phyloP scores from a whole-genome alignment of 2,797 vertebrate genomes.

The Phataginus tetradactyla region DNA sequence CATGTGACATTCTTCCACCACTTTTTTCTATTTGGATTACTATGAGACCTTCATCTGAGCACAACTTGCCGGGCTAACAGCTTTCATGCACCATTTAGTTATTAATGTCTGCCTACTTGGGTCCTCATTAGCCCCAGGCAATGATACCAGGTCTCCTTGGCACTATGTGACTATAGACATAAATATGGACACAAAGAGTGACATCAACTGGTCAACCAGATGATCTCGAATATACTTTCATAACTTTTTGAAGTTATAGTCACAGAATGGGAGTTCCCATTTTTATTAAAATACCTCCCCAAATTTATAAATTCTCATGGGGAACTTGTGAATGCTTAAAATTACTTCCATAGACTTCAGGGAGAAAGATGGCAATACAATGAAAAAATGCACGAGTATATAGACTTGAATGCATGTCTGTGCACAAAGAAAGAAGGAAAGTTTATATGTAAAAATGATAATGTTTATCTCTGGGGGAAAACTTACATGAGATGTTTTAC shows the following conservation, averaged over 20 bases:
- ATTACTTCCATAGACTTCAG: background rate
- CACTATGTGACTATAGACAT: background rate
- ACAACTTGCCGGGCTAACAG: background rate
- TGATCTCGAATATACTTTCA: background rate
- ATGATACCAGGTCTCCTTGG: background rate
- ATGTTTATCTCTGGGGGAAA: background rate
- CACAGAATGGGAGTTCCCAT: background rate
- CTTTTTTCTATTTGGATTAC: background rate
- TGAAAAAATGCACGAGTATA: background rate
- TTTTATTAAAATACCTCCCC: too few species aligned
- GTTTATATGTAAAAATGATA: background rate
- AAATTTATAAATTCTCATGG: background rate
- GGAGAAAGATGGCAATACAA: background rate
- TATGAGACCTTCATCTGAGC: background rate
- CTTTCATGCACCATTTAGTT: background rate
- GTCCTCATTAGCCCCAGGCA: background rate
- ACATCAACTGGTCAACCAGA: background rate
- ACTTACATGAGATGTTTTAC: background rate
- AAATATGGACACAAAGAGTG: background rate
- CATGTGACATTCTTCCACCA: background rate
- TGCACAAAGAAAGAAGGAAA: background rate
- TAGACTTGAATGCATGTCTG: background rate
- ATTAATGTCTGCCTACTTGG: background rate
- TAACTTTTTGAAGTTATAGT: background rate
- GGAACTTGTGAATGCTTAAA: background rate